These are phyloP conservation scores for Chelonus insularis DNA, from an alignment of 1,140 invertebrate genomes.

Conservation along the genomic window DNA sequence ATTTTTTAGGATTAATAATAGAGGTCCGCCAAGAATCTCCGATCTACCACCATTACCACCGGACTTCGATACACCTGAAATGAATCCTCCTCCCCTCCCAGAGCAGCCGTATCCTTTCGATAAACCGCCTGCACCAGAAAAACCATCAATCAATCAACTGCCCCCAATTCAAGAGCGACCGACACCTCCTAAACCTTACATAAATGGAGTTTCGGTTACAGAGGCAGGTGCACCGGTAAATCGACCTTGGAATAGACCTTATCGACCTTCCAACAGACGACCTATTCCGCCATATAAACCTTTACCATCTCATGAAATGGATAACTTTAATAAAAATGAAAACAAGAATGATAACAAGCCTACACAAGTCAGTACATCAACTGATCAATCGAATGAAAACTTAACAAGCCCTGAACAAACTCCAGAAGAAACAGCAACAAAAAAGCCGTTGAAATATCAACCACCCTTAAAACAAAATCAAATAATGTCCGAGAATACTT, in stretches of 20 bases:
- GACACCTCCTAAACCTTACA: constrained; percentile 61
- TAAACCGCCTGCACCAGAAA: constrained; percentile 59
- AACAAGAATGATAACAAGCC: constrained; percentile 29
- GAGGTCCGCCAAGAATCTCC: constrained; percentile 81
- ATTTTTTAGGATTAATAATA: constrained; percentile 78
- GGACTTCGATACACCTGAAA: constrained; percentile 69
- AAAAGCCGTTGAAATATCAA: constrained; percentile 42
- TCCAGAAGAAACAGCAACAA: constrained; percentile 27
- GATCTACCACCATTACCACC: constrained; percentile 70
- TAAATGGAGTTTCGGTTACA: constrained; percentile 72
- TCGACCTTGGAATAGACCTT: constrained; percentile 62
- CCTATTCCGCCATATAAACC: constrained; percentile 64
- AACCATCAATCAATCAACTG: constrained; percentile 68
- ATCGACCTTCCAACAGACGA: constrained; percentile 42
- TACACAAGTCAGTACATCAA: not conserved
- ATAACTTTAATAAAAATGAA: constrained; percentile 31
- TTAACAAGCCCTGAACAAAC: not conserved
- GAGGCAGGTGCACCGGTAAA: constrained; percentile 71
- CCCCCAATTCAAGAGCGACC: constrained; percentile 43
- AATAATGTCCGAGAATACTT: constrained; percentile 41
- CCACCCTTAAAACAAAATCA: constrained; percentile 41
- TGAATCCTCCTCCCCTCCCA: constrained; percentile 57
- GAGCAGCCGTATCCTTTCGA: constrained; percentile 53
- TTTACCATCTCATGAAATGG: constrained; percentile 43
- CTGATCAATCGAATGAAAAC: constrained; percentile 15